phyloP scores from a whole-genome alignment of 1,140 invertebrate genomes.

The Zaprionus lachaisei region DNA sequence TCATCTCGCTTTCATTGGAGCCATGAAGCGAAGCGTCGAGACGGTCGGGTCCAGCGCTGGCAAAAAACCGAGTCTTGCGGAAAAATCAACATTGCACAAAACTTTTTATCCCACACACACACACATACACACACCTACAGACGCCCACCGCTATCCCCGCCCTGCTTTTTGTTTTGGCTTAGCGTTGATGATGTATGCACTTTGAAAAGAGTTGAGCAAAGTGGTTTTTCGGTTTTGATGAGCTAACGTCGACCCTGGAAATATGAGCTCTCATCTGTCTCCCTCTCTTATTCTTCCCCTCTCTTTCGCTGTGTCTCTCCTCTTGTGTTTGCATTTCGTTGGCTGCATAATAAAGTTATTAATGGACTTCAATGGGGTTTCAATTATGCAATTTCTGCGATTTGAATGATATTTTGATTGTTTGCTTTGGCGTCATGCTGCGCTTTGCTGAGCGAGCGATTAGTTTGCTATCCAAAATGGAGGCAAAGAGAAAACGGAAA shows the following conservation, averaged over 20 bases:
- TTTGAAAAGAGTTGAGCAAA: conserved; percentile 82
- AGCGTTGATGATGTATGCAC: conserved; percentile 81
- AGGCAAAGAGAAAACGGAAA: conserved; percentile 3
- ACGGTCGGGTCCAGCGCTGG: conserved; percentile 59
- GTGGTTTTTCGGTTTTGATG: conserved; percentile 81
- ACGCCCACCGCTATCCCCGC: conserved; percentile 30
- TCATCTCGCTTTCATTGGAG: conserved; percentile 15
- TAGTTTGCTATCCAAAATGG: conserved; percentile 20
- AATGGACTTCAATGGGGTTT: conserved; percentile 81
- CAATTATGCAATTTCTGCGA: conserved; percentile 81
- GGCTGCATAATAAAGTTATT: conserved; percentile 78
- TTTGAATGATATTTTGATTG: conserved; percentile 82
- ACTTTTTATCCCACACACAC: conserved; percentile 56
- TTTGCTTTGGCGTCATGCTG: conserved; percentile 48
- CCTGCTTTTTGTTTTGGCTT: conserved; percentile 76
- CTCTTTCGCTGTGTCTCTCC: background rate
- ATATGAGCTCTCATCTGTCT: conserved; percentile 35
- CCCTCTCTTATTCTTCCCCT: background rate
- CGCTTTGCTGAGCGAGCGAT: conserved; percentile 21
- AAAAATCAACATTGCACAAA: conserved; percentile 83
- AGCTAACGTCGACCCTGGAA: conserved; percentile 67
- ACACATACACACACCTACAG: conserved; percentile 11
- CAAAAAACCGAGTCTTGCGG: conserved; percentile 78
- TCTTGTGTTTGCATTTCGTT: conserved; percentile 60
- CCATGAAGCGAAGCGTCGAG: background rate